A percentile compares a stretch with the other conserved stretches of the same genome.
Evolutionary conservation across 2,888 invertebrate species (phyloP).

Genomic region (Onthophagus sagittarius): DNA sequence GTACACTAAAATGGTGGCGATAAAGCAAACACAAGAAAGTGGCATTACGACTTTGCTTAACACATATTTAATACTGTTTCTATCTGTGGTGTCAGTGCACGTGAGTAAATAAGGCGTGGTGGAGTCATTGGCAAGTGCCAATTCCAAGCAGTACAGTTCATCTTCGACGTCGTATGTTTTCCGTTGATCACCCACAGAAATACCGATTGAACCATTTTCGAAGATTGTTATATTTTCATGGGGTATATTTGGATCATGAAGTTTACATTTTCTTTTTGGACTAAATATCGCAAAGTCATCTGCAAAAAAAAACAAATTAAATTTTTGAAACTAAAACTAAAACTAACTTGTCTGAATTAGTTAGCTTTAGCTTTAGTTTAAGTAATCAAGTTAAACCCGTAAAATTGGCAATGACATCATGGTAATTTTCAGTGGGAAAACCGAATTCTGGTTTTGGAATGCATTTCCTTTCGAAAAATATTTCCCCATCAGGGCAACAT

Average conservation of each 20-base stretch:
- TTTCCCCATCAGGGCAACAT: background rate
- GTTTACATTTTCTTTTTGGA: constrained; percentile 14
- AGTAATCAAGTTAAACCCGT: background rate
- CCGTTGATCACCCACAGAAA: constrained; percentile 17
- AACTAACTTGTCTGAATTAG: too few species aligned
- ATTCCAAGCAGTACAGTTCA: constrained; percentile 20
- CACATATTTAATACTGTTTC: constrained; percentile 14
- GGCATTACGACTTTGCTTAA: background rate
- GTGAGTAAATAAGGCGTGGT: background rate
- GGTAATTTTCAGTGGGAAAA: background rate
- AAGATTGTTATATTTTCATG: constrained; percentile 25
- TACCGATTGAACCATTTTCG: constrained; percentile 25
- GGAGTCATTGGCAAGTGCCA: background rate
- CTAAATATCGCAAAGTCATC: constrained; percentile 25
- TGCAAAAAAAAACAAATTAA: too few species aligned
- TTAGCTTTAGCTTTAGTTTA: too few species aligned
- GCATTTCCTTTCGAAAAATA: background rate
- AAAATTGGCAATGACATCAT: background rate
- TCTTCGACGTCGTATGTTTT: constrained; percentile 18
- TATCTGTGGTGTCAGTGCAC: background rate
- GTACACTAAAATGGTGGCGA: constrained; percentile 15
- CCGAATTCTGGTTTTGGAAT: background rate
- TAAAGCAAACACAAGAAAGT: constrained; percentile 14
- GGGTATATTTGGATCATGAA: constrained; percentile 19
- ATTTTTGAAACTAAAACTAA: too few species aligned